Base-by-base conservation (phyloP, 1,140 invertebrate genomes). In the Papilio polytes region DNA sequence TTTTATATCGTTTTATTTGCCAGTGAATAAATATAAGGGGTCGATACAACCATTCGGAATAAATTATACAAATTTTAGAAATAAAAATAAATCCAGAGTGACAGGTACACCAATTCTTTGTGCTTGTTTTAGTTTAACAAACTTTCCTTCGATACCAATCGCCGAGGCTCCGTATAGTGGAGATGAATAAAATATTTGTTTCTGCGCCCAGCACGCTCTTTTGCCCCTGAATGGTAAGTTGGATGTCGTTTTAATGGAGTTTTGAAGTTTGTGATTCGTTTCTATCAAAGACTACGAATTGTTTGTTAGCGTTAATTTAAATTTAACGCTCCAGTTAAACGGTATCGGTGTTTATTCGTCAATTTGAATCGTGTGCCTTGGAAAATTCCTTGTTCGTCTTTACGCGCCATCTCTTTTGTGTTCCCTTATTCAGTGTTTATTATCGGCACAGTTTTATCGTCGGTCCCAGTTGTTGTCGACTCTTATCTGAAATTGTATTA, bases 61-160 rank as follows among this genome's bases (percentile, higher is more conserved):
- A 94, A 92, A 92, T 94, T 94, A 94, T 94, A 93, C 92, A 94
- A 94, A 94, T 94, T 92, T 93, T 92, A 90, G 92, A 92, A 93
- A 94, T 90, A 94, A 94, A 91, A 94, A 92, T 92, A 92, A 89
- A 88, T 83, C 73, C 80, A 80, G 89, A 92, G 90, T 94, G 93
- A 94, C 92, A 94, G 93, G 90, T 93, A 94, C 93, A 94, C 89
- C 89, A 90, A 88, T 91, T 94, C 87, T 85, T 90, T 85, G 87
- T 93, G 87, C 87, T 93, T 91, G 90, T 92, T 94, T 94, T 94
- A 91, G 88, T 82, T 92, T 91, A 88, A 89, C 85, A 82, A 86
- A 86, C 85, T 90, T 92, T 93, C 91, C 91, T 91, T 89, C 88
- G 84, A 87, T 90, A 88, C 86, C 91, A 87, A 94, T 93, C 91